Evolutionary conservation across 2,113 vertebrate species (phyloP), one percentile per base, ranked within the genome.

Genomic region (Caloenas nicobarica): DNA sequence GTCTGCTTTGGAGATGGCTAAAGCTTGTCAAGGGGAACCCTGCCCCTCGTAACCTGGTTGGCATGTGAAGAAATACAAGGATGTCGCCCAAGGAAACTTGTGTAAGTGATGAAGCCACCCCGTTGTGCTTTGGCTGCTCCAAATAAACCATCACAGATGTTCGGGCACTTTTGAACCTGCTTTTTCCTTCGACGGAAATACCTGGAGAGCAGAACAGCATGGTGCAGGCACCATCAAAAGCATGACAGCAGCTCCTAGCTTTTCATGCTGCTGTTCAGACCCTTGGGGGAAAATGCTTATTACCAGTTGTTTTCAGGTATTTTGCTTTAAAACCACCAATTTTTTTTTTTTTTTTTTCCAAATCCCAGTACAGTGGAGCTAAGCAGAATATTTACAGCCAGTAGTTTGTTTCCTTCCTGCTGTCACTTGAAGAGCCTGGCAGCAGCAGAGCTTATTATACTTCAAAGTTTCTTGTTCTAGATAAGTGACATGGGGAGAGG

Each of bases 391-490:
- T 82, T 93, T 89, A 77, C 36, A 82, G 21, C 16, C 44, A 48
- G 40, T 82, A 64, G 46, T 73, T 91, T 70, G 46, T 76, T 92
- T 86, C 22, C 65, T 93, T 87, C 84, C 88, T 88, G 78, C 74
- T 82, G 54, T 73, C 10, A 0, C 46, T 76, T 95, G 62, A 87
- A 79, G 46, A 54, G 33, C 42, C 40, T 86, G 46, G 64, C 60
- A 91, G 89, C 31, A 58, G 56, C 51, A 84, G 60, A 69, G 58
- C 46, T 95, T 86, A 44, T 12, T 90, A 34, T 34, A 81, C 71
- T 93, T 96, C 81, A 62, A 42, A 92, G 81, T 85, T 86, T 74
- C 68, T 83, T 85, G 14, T 88, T 90, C 56, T 51, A 23, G 85
- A 5, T 88, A 42, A 73, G 60, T 80, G 62, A 46, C 56, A 19